phyloP scores from a whole-genome alignment of 2,113 vertebrate species.

The Melanotaenia duboulayi region DNA sequence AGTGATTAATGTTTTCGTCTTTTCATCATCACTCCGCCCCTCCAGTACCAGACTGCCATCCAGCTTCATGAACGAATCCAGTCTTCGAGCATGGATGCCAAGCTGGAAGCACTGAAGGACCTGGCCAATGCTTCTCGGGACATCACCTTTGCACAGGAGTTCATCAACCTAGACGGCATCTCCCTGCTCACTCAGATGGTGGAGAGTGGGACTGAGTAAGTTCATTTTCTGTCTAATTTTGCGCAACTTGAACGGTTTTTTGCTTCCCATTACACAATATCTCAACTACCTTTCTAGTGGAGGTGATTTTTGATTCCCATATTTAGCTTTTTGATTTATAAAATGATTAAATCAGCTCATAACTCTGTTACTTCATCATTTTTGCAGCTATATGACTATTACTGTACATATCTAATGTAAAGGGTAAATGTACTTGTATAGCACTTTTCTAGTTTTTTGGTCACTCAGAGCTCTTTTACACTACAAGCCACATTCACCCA shows the following conservation, averaged over 20 bases:
- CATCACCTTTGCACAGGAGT: conserved; percentile 97
- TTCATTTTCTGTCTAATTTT: conserved; percentile 20
- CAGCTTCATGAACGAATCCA: conserved; percentile 96
- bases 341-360: background rate
- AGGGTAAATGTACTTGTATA: no score
- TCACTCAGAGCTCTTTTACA: no score
- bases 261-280: background rate
- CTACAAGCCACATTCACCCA: no score
- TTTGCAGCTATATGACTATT: no score
- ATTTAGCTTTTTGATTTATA: background rate
- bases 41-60: conserved; percentile 89
- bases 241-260: background rate
- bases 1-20: background rate
- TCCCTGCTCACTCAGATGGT: conserved; percentile 97
- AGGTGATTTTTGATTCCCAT: background rate
- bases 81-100: conserved; percentile 96
- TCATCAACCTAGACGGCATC: conserved; percentile 98
- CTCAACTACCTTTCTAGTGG: background rate
- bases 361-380: no score
- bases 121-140: conserved; percentile 94
- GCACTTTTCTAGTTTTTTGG: no score
- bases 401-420: no score
- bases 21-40: background rate
- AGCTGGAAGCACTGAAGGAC: conserved; percentile 95
- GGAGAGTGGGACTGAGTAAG: conserved; percentile 98